These are phyloP conservation scores for Manis pentadactyla DNA, from an alignment of 2,797 vertebrate genomes.

Conservation along the genomic window DNA sequence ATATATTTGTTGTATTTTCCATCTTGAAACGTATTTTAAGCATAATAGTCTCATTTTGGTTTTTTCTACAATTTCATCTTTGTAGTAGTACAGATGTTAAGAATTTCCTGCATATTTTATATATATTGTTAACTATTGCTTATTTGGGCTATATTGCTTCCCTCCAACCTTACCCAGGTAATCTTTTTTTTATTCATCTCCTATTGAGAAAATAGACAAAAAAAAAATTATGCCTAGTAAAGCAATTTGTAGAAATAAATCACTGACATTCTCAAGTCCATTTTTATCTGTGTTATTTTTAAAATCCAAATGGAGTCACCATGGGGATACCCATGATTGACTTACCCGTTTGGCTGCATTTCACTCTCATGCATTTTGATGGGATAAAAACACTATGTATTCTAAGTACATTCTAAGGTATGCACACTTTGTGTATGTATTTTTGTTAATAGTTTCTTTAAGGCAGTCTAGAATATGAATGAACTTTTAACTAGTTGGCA, in stretches of 20 bases:
- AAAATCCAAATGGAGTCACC: conserved; percentile 47
- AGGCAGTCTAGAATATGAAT: not conserved
- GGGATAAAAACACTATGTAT: conserved; percentile 25
- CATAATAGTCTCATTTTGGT: not conserved
- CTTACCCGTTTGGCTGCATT: conserved; percentile 64
- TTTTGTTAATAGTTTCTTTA: conserved; percentile 9
- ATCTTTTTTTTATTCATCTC: not conserved
- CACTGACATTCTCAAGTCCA: not conserved
- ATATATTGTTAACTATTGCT: not conserved
- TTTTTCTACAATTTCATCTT: not conserved
- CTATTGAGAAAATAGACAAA: not conserved
- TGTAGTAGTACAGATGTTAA: not conserved
- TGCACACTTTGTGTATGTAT: not conserved
- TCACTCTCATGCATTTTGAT: conserved; percentile 48
- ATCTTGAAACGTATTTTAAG: conserved; percentile 20
- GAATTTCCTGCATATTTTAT: not conserved
- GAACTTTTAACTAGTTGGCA: not conserved
- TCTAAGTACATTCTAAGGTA: not conserved
- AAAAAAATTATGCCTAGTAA: not conserved
- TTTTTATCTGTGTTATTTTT: conserved; percentile 17
- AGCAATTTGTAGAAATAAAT: not conserved
- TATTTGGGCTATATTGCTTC: not conserved
- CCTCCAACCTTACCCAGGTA: not conserved
- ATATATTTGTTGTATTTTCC: not conserved
- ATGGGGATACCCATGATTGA: conserved; percentile 56